These are phyloP conservation scores for Accipiter virgatus DNA, from an alignment of 2,113 vertebrate genomes.

Conservation along the genomic window DNA sequence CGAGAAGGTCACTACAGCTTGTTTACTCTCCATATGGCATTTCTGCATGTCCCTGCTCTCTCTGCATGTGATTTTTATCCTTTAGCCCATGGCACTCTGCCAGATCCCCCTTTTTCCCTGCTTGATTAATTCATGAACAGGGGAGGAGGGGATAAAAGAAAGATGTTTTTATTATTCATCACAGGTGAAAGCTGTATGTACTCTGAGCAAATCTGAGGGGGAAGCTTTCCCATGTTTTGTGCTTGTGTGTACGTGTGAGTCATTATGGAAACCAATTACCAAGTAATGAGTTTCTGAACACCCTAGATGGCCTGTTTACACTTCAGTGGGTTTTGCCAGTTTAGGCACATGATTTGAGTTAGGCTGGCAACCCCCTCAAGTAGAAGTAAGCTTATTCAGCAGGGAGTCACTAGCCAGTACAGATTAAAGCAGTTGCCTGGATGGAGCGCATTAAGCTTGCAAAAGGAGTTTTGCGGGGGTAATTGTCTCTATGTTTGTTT, in stretches of 20 bases:
- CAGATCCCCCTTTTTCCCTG: neutral
- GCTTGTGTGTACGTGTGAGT: neutral
- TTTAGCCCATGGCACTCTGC: neutral
- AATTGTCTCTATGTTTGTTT: neutral
- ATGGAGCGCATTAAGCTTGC: neutral
- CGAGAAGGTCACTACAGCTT: neutral
- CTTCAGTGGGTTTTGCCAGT: neutral
- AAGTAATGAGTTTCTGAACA: neutral
- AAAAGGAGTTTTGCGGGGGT: neutral
- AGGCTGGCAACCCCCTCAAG: neutral
- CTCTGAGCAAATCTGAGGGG: neutral
- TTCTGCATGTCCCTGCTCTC: neutral
- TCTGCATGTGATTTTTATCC: neutral
- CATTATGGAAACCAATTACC: neutral
- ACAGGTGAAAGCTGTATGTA: neutral
- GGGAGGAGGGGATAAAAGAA: neutral
- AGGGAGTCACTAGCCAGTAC: neutral
- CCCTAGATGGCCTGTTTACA: neutral
- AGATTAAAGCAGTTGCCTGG: neutral
- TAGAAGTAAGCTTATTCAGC: neutral
- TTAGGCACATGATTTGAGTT: neutral
- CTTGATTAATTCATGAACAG: neutral
- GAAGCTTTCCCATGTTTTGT: neutral
- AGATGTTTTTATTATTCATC: neutral
- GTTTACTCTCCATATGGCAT: slow-evolving; percentile 18